Evolutionary conservation across 2,888 invertebrate genomes (phyloP), one percentile per base, ranked within the genome.

Genomic region (Chloroclysta siterata): DNA sequence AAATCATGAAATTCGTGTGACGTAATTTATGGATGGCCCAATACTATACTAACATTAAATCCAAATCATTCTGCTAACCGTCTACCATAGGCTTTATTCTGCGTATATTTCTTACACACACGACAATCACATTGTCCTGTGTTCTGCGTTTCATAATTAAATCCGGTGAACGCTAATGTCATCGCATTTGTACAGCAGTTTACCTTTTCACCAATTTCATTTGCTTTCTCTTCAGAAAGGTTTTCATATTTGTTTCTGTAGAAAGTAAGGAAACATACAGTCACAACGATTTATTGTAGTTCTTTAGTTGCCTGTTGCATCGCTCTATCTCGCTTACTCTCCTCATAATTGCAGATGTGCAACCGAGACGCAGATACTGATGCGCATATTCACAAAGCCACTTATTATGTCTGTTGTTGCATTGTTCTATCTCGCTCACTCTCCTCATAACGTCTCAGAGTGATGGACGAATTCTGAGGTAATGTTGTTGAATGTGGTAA

Each of bases 131-230:
- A 42, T 33, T n/a, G 17, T 1, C 22, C 1, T 17, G 17, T n/a
- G 44, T 33, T 10, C 13, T 33, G 33, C 52, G 39, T 11, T 39
- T 58, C 44, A 33, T 68, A 64, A 36, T 64, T 13, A 15, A 56
- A 60, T 22, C 64, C 67, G 10, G 14, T 67, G 55, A 29, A 63
- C 2, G 41, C 55, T 28, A 67, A 41, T 7, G 47, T 60, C 54
- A 63, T 41, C 15, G 39, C 17, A 52, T 57, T 53, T 28, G 41
- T 2, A 5, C 48, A 13, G 13, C 10, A n/a, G 29, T 39, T 15
- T 36, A 50, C 48, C 5, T 47, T 54, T 52, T 46, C 14, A 50
- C 33, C 44, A 15, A 28, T 8, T 46, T 22, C 8, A 8, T 10
- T 14, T 6, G 28, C 15, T 10, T 42, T 50, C n/a, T 51, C 41